These are phyloP conservation scores for Coracias cyanogaster DNA, from an alignment of 2,797 vertebrate genomes.

Conservation along the genomic window DNA sequence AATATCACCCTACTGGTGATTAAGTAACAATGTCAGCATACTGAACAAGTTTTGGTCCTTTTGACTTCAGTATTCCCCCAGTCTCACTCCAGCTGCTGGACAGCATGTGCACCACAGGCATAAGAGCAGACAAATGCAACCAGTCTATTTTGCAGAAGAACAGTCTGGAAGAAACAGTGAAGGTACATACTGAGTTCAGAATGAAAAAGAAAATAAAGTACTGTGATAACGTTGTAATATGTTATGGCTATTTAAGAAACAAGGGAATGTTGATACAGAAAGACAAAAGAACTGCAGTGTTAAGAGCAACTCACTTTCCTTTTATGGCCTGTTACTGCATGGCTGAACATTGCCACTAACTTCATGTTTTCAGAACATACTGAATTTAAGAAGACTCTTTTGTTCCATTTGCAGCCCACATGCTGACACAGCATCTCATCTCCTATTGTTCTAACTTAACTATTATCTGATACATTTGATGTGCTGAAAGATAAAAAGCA, in stretches of 20 bases:
- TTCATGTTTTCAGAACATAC: neutral
- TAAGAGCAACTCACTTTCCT: slow-evolving; percentile 40
- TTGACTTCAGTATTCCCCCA: neutral
- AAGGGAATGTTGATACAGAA: slow-evolving; percentile 24
- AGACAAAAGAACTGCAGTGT: slow-evolving; percentile 23
- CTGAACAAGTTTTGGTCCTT: neutral
- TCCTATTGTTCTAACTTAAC: slow-evolving; percentile 62
- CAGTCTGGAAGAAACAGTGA: neutral
- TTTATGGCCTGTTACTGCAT: slow-evolving; percentile 34
- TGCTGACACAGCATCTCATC: slow-evolving; percentile 41
- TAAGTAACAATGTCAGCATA: neutral
- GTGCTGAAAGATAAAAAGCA: slow-evolving; percentile 26
- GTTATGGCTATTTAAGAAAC: slow-evolving; percentile 8
- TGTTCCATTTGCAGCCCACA: slow-evolving; percentile 43
- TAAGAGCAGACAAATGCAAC: neutral
- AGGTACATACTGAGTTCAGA: neutral
- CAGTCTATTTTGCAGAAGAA: neutral
- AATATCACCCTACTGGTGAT: neutral
- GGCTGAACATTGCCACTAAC: slow-evolving; percentile 41
- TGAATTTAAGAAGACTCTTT: slow-evolving; percentile 50
- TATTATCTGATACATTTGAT: slow-evolving; percentile 49
- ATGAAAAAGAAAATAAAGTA: neutral
- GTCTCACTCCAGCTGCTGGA: neutral
- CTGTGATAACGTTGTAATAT: neutral
- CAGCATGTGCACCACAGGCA: neutral